phyloP scores from a whole-genome alignment of 2,888 invertebrate genomes.

The Spisula subtruncata region DNA sequence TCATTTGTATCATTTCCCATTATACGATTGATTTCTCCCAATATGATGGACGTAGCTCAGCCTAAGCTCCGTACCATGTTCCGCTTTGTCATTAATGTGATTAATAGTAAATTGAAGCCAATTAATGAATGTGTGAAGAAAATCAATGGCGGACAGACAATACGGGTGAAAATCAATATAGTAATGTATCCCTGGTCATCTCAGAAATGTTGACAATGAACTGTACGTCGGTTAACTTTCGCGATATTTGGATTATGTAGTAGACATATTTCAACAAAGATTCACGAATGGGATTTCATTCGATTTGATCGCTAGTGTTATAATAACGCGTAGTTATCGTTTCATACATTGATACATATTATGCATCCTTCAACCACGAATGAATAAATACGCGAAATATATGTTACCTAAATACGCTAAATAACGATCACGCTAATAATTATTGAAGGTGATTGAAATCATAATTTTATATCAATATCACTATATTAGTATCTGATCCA shows the following conservation, averaged over 20 bases:
- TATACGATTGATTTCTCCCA: background rate
- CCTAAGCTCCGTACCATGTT: background rate
- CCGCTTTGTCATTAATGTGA: background rate
- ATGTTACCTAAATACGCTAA: too few relatives aligned
- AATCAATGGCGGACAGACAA: conserved; percentile 16
- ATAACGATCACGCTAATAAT: too few relatives aligned
- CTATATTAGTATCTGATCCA: background rate
- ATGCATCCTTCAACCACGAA: too few relatives aligned
- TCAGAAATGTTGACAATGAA: background rate
- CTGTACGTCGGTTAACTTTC: too few relatives aligned
- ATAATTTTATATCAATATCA: background rate
- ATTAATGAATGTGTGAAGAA: conserved; percentile 25
- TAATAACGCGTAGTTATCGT: too few relatives aligned
- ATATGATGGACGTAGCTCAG: background rate
- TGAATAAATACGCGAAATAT: too few relatives aligned
- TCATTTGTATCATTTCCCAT: too few relatives aligned
- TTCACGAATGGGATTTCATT: too few relatives aligned
- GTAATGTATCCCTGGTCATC: conserved; percentile 5
- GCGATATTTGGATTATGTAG: too few relatives aligned
- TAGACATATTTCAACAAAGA: too few relatives aligned
- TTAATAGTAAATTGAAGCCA: conserved; percentile 6
- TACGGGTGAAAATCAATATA: background rate
- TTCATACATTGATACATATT: too few relatives aligned
- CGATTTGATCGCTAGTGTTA: too few relatives aligned
- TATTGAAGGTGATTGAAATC: background rate